Percentiles rank a stretch among this genome's conserved stretches.
Conservation (phyloP, 2,797 vertebrate genomes). For the Apogon talboti region DNA sequence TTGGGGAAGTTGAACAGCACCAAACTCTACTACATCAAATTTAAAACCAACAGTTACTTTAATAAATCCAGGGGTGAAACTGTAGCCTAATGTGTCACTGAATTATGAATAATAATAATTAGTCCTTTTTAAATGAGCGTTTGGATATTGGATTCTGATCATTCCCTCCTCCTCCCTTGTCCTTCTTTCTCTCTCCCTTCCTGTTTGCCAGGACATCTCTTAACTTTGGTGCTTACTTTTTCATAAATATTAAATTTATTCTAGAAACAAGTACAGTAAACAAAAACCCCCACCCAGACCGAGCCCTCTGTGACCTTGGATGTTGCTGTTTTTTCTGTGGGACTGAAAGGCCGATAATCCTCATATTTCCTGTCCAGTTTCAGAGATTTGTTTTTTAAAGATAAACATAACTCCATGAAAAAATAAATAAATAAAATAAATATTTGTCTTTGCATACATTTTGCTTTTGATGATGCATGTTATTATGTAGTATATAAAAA, state of each 20-base stretch:
- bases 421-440: slow-evolving; percentile 5
- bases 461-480: too few relatives aligned
- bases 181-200: background rate
- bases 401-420: slow-evolving; percentile 5
- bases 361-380: slow-evolving; percentile 2
- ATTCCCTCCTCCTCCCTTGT: too few relatives aligned
- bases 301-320: slow-evolving; percentile 31
- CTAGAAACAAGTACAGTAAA: slow-evolving; percentile 25
- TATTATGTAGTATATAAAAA: too few relatives aligned
- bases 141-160: too few relatives aligned
- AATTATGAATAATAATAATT: background rate
- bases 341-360: slow-evolving; percentile 3
- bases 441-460: background rate
- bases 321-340: slow-evolving; percentile 4
- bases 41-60: slow-evolving; percentile 9
- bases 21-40: slow-evolving; percentile 15
- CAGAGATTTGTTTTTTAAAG: slow-evolving; percentile 9
- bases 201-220: slow-evolving; percentile 9
- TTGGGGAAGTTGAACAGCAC: slow-evolving; percentile 7
- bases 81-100: background rate
- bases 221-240: slow-evolving; percentile 24
- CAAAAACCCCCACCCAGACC: slow-evolving; percentile 24
- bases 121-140: too few relatives aligned
- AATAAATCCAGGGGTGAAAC: background rate
- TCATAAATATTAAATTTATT: slow-evolving; percentile 33